Base-by-base conservation (phyloP, 2,888 invertebrate species). In the Strigamia transsilvanica region DNA sequence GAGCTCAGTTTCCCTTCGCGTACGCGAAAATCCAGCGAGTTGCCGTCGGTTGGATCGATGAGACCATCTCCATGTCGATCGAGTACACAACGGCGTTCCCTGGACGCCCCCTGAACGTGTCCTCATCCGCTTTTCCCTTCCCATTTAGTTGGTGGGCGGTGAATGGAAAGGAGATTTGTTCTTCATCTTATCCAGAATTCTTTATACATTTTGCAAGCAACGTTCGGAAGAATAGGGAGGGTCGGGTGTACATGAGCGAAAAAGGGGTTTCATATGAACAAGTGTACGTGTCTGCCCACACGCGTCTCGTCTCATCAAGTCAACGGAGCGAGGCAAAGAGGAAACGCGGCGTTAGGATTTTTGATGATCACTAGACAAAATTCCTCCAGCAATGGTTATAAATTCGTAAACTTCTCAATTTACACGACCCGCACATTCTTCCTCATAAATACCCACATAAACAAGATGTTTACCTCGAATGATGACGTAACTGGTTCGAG, bases 331-430 rank as follows among this genome's bases (percentile, higher is more conserved):
- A 73, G 32, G 73, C 27, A 73, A 56, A 18, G 56, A 32, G 73
- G 73, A 32, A 73, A 73, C 73, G 73, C 73, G 73, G 73, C 73
- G 73, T 73, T 73, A 73, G 73, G 73, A 73, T 73, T 73, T n/a
- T 73, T 73, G 73, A 73, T 73, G 73, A 73, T 73, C 73, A 73
- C 73, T 32, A 73, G 32, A 73, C 73, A 32, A 73, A 73, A 73
- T 73, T 73, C 73, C 73, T 73, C 73, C n/a, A 7, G 27, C 73
- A 73, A 12, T 73, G 56, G 73, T 73, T 73, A 73, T 73, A 73
- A 73, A 73, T 73, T 73, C 73, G 27, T 73, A 23, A 73, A 73
- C 73, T 73, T 73, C 73, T 73, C 73, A 73, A 73, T 73, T 73
- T 73, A 73, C 32, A 73, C 27, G 27, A 23, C 73, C 10, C 73